Conservation (phyloP, 2,797 vertebrate genomes). For the Sebastiscus albofasciatus region DNA sequence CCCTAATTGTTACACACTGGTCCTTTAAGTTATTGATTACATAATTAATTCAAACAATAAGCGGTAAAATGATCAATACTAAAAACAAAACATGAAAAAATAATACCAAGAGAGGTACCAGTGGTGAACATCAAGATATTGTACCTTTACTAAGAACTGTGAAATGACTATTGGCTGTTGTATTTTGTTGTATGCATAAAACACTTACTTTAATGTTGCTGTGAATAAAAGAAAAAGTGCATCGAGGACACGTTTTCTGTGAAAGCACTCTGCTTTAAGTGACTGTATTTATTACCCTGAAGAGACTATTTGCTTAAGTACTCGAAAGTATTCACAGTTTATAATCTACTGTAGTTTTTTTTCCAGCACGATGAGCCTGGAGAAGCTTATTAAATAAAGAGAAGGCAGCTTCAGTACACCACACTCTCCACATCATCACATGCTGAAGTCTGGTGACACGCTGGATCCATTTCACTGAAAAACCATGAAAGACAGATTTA, state of each 20-base stretch:
- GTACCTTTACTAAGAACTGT: not conserved
- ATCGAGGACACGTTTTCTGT: not conserved
- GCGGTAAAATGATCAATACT: not conserved
- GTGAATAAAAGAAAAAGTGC: not conserved
- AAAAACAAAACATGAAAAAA: not conserved
- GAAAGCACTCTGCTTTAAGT: slow-evolving; percentile 2
- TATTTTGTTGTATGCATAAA: not conserved
- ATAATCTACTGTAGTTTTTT: slow-evolving; percentile 6
- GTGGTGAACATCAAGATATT: not conserved
- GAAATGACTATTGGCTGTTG: not conserved
- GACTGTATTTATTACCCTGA: not conserved
- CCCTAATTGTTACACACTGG: too few relatives aligned
- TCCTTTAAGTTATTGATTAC: too few relatives aligned
- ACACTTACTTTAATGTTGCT: not conserved
- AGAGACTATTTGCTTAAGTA: slow-evolving; percentile 12
- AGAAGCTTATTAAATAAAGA: slow-evolving; percentile 19
- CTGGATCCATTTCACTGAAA: slow-evolving; percentile 8
- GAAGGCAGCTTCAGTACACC: slow-evolving; percentile 5
- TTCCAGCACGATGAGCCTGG: slow-evolving; percentile 3
- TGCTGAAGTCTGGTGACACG: not conserved
- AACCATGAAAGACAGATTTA: slow-evolving; percentile 17
- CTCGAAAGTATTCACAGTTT: not conserved
- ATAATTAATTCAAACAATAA: too few relatives aligned
- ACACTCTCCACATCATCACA: slow-evolving; percentile 7
- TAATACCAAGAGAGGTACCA: not conserved